Evolutionary conservation across 1,140 invertebrate species (phyloP).

Genomic region (Lordiphosa collinella): DNA sequence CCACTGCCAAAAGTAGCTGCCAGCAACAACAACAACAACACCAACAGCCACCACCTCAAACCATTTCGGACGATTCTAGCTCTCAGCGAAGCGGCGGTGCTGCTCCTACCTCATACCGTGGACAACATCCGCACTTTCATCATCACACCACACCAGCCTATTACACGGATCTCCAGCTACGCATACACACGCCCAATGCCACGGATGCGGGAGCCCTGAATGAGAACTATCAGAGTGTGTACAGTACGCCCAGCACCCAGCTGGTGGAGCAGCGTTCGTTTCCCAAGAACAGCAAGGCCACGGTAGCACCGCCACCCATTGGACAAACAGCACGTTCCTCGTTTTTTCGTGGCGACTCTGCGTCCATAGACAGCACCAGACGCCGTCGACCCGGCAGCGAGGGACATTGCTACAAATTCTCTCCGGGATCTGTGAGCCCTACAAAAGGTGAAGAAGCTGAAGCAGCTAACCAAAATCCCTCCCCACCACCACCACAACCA

Average conservation of each 20-base stretch:
- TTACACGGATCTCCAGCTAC: slow-evolving; percentile 69
- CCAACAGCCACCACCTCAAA: slow-evolving; percentile 23
- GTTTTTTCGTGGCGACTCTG: no score
- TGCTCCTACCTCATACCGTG: slow-evolving; percentile 41
- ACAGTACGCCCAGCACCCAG: slow-evolving; percentile 66
- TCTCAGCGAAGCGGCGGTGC: slow-evolving; percentile 22
- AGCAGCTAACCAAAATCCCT: slow-evolving; percentile 7
- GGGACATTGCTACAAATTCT: slow-evolving; percentile 65
- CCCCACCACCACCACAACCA: slow-evolving; percentile 33
- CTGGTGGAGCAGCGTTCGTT: slow-evolving; percentile 62
- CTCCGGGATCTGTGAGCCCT: slow-evolving; percentile 63
- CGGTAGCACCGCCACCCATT: slow-evolving; percentile 30
- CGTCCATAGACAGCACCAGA: slow-evolving; percentile 14
- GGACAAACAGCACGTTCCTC: neutral
- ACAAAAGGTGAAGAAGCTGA: slow-evolving; percentile 62
- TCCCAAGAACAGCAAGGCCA: slow-evolving; percentile 55
- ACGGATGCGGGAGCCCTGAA: slow-evolving; percentile 65
- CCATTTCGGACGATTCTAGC: slow-evolving; percentile 45
- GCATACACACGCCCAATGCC: slow-evolving; percentile 67
- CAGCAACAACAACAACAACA: slow-evolving; percentile 47
- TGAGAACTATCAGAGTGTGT: slow-evolving; percentile 74
- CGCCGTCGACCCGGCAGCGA: slow-evolving; percentile 49
- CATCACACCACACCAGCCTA: slow-evolving; percentile 73
- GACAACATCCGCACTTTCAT: slow-evolving; percentile 73
- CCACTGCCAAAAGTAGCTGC: slow-evolving; percentile 79